A percentile compares a stretch with the other conserved stretches of the same genome.
These are phyloP conservation scores for Eucidaris tribuloides DNA, from an alignment of 35 echinoderm and acorn worm species.

Conservation along the genomic window DNA sequence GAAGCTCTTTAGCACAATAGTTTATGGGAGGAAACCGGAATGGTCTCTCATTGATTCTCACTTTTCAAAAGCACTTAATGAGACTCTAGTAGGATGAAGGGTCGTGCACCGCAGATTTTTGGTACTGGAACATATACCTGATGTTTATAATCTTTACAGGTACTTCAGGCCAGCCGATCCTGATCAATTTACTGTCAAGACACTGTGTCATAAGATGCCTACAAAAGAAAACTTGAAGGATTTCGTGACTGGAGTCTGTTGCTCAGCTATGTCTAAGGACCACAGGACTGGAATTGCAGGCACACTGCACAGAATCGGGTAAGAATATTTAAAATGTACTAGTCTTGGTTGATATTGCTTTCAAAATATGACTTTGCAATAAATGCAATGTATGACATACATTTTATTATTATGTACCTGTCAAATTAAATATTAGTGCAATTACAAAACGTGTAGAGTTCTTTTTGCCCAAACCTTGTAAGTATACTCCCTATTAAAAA, in stretches of 20 bases:
- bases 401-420: neutral
- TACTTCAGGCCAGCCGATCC: neutral
- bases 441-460: neutral
- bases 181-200: neutral
- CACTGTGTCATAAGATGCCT: neutral
- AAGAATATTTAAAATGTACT: neutral
- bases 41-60: too few relatives aligned
- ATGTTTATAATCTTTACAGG: neutral
- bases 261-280: neutral
- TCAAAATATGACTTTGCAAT: too few relatives aligned
- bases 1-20: too few relatives aligned
- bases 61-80: neutral
- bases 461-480: neutral
- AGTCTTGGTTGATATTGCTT: too few relatives aligned
- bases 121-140: neutral
- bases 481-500: neutral
- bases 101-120: neutral
- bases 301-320: conserved; percentile 65
- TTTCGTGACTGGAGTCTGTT: neutral
- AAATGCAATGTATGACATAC: neutral
- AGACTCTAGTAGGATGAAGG: neutral
- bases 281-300: conserved; percentile 20
- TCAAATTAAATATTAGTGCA: too few relatives aligned
- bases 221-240: neutral
- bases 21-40: too few relatives aligned